These are phyloP conservation scores for Hypomesus transpacificus DNA, from an alignment of 2,113 vertebrate genomes.

Conservation along the genomic window DNA sequence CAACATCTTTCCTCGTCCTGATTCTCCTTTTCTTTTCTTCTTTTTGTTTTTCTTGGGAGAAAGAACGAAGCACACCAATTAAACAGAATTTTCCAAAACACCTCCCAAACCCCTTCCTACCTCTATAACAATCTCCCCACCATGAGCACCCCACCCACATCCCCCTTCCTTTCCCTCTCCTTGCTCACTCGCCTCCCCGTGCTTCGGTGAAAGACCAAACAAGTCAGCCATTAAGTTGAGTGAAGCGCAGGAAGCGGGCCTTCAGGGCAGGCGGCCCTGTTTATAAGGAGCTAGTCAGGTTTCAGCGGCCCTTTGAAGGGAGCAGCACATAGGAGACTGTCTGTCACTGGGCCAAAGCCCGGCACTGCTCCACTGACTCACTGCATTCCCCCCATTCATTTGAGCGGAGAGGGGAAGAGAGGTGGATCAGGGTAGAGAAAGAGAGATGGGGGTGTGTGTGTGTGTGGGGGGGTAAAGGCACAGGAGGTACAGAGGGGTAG, in stretches of 20 bases:
- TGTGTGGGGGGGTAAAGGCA: conserved; percentile 26
- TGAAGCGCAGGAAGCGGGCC: conserved; percentile 73
- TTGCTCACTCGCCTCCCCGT: conserved; percentile 47
- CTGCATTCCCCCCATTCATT: conserved; percentile 66
- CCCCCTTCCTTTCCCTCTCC: conserved; percentile 41
- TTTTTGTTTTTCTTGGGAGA: conserved; percentile 34
- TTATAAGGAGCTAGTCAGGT: conserved; percentile 71
- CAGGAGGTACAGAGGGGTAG: conserved; percentile 27
- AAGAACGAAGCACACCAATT: conserved; percentile 57
- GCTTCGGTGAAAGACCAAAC: conserved; percentile 68
- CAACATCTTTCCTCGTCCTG: conserved; percentile 37
- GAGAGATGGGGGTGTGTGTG: conserved; percentile 27
- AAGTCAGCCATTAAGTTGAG: conserved; percentile 71
- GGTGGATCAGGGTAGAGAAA: conserved; percentile 16
- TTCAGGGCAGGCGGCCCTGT: conserved; percentile 65
- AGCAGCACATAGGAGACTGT: conserved; percentile 66
- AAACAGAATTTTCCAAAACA: conserved; percentile 57
- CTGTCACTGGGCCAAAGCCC: conserved; percentile 64
- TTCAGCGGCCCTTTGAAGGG: conserved; percentile 70
- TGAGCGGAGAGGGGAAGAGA: conserved; percentile 47
- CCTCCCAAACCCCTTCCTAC: conserved; percentile 52
- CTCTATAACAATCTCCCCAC: conserved; percentile 46
- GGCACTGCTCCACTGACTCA: conserved; percentile 66
- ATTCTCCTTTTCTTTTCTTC: conserved; percentile 15
- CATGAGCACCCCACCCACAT: conserved; percentile 46